phyloP scores from a whole-genome alignment of 1,140 invertebrate species.

The Bombus fervidus region DNA sequence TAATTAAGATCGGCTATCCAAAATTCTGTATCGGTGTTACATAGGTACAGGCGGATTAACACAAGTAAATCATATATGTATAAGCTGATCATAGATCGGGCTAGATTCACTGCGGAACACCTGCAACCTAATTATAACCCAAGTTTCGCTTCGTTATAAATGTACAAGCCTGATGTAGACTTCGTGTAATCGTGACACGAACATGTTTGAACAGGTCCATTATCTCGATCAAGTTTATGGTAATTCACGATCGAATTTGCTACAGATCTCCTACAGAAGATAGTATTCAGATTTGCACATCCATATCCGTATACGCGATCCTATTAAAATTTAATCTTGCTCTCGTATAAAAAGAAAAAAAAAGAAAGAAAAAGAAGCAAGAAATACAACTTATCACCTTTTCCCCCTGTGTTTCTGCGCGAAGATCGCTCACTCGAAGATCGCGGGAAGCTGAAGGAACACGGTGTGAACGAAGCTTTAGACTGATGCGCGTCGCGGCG shows the following conservation, averaged over 20 bases:
- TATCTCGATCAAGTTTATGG: not conserved
- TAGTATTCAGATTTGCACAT: too few relatives aligned
- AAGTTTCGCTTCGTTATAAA: not conserved
- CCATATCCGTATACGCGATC: too few relatives aligned
- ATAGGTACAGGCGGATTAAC: not conserved
- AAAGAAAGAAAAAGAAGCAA: too few relatives aligned
- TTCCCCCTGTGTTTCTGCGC: too few relatives aligned
- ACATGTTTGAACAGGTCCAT: not conserved
- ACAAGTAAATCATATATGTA: not conserved
- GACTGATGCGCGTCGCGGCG: not conserved
- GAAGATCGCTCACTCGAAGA: not conserved
- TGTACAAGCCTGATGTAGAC: not conserved
- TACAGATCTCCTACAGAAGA: not conserved
- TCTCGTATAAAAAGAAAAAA: too few relatives aligned
- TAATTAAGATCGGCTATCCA: not conserved
- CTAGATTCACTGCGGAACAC: not conserved
- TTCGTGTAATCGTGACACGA: not conserved
- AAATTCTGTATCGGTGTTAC: not conserved
- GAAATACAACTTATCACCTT: too few relatives aligned
- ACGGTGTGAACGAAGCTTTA: slow-evolving; percentile 19
- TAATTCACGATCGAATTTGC: not conserved
- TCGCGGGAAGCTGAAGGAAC: too few relatives aligned
- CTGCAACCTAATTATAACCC: not conserved
- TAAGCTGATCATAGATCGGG: not conserved
- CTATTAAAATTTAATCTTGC: too few relatives aligned